phyloP scores from a whole-genome alignment of 2,797 vertebrate species.

The Cynopterus sphinx region DNA sequence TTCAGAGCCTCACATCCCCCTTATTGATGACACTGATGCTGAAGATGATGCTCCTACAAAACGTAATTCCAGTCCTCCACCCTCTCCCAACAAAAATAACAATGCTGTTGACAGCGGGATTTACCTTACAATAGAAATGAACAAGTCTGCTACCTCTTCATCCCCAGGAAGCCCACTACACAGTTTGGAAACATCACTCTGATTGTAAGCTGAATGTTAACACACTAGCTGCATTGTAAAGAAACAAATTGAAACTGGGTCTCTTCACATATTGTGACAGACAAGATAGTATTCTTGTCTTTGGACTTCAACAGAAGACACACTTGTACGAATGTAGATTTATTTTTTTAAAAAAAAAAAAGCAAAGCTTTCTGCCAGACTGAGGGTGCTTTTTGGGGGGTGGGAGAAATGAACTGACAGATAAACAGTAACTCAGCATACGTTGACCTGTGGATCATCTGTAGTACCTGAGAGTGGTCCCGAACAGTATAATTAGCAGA shows the following conservation, averaged over 20 bases:
- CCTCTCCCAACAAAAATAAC: constrained; percentile 99
- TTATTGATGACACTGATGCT: constrained; percentile 98
- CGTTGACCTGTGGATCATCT: constrained; percentile 94
- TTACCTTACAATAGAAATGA: constrained; percentile 95
- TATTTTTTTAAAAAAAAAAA: constrained; percentile 91
- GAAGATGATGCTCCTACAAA: constrained; percentile 99
- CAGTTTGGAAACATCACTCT: constrained; percentile 99
- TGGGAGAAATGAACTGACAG: constrained; percentile 91
- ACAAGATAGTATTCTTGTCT: constrained; percentile 90
- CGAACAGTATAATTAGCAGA: constrained; percentile 90
- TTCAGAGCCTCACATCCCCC: constrained; percentile 98
- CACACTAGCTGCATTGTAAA: constrained; percentile 89
- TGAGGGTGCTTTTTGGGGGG: constrained; percentile 90
- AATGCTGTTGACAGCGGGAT: constrained; percentile 97
- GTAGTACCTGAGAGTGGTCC: constrained; percentile 88
- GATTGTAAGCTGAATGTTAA: constrained; percentile 92
- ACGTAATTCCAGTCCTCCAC: constrained; percentile 93
- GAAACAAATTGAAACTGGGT: constrained; percentile 89
- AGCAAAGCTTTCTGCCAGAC: constrained; percentile 90
- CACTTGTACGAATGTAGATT: constrained; percentile 97
- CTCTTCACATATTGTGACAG: constrained; percentile 88
- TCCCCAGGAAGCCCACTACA: constrained; percentile 97
- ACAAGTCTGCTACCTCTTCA: constrained; percentile 95
- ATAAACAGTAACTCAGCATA: constrained; percentile 90
- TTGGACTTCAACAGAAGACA: constrained; percentile 94